Conservation (phyloP, 2,797 vertebrate species). For the Myotis findleyi region DNA sequence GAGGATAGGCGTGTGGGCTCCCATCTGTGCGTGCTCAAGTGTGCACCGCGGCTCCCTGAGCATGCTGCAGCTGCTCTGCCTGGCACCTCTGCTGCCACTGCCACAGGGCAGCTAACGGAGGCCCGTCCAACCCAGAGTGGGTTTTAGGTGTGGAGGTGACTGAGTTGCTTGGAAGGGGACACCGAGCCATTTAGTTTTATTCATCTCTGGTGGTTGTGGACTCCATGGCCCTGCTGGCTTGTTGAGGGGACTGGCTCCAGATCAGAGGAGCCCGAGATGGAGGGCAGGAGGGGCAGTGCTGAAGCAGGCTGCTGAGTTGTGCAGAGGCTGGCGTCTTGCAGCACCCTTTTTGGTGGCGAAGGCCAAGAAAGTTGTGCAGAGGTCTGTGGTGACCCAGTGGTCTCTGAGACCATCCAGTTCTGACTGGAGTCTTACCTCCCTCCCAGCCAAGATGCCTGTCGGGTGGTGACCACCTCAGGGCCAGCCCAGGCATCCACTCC, state of each 20-base stretch:
- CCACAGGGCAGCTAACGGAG: background rate
- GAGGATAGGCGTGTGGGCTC: fast-evolving
- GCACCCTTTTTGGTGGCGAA: background rate
- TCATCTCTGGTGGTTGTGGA: background rate
- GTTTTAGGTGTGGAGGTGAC: background rate
- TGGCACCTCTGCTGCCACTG: background rate
- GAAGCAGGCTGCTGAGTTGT: background rate
- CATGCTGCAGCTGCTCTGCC: fast-evolving
- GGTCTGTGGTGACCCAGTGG: background rate
- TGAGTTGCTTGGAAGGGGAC: background rate
- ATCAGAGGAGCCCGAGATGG: too few species aligned
- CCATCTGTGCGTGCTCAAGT: fast-evolving
- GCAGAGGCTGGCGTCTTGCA: fast-evolving
- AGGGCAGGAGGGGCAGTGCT: background rate
- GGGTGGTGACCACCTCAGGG: background rate
- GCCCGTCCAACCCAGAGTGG: fast-evolving
- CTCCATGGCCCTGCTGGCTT: background rate
- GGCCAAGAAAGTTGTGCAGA: background rate
- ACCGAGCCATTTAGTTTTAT: background rate
- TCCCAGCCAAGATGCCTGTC: background rate
- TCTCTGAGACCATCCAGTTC: background rate
- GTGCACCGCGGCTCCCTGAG: fast-evolving
- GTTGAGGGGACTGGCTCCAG: background rate
- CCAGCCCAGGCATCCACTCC: background rate
- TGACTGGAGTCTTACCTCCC: background rate